Conservation (phyloP, 1,140 invertebrate genomes). For the Atopsyche davidsoni region DNA sequence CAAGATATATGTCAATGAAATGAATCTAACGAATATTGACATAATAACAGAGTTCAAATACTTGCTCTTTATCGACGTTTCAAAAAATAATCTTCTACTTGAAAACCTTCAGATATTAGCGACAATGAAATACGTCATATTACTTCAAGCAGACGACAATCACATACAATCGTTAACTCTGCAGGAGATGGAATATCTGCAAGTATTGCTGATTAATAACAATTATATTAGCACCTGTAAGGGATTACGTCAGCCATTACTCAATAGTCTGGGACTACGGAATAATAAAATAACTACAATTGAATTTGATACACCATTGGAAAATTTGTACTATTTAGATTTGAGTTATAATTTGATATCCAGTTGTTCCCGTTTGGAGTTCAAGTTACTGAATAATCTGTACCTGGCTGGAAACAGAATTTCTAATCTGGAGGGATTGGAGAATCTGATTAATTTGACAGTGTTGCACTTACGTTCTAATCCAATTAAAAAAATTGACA, state of each 20-base stretch:
- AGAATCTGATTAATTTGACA: conserved; percentile 42
- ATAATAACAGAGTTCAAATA: conserved; percentile 46
- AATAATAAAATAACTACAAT: conserved; percentile 42
- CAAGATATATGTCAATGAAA: conserved; percentile 39
- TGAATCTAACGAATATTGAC: conserved; percentile 45
- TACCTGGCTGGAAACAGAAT: conserved; percentile 47
- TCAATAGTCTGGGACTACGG: conserved; percentile 47
- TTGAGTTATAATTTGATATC: conserved; percentile 46
- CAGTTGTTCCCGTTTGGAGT: conserved; percentile 40
- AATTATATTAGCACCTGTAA: conserved; percentile 44
- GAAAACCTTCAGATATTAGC: conserved; percentile 43
- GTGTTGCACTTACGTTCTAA: conserved; percentile 49
- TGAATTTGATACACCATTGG: conserved; percentile 36
- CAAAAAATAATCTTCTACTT: conserved; percentile 45
- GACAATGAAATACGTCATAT: conserved; percentile 44
- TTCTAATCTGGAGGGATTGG: conserved; percentile 38
- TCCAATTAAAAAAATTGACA: conserved; percentile 44
- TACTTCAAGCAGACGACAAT: conserved; percentile 49
- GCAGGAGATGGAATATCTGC: conserved; percentile 47
- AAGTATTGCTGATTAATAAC: conserved; percentile 48
- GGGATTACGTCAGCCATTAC: conserved; percentile 46
- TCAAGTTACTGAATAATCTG: conserved; percentile 43
- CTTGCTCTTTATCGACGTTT: conserved; percentile 49
- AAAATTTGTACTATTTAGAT: conserved; percentile 42
- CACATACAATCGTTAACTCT: conserved; percentile 40